Base-by-base conservation (phyloP, 1,140 invertebrate species). In the Drosophila miranda region DNA sequence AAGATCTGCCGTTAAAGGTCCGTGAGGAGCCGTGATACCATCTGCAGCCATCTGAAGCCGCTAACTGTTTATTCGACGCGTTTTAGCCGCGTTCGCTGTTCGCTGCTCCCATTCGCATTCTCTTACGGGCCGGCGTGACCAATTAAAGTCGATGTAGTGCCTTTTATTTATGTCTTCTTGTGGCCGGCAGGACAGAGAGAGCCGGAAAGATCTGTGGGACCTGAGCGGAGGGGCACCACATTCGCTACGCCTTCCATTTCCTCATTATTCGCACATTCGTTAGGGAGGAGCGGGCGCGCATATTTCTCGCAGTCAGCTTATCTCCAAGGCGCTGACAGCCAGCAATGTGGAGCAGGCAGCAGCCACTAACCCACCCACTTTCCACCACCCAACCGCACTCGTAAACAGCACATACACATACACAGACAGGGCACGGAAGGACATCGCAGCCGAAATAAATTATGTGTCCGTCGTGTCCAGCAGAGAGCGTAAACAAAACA, bases 291-390 rank as follows among this genome's bases (percentile, higher is more conserved):
- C 55, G 52, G 48, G 55, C 71, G 34, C 1, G 70, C 81, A 86
- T 84, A 84, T 81, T 84, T 84, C 77, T 86, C 69, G 63, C 77
- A 86, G 81, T 84, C 81, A 81, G 81, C 81, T 84, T 84, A 84
- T 84, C 81, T 84, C 54, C 13, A 42, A 77, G 81, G 77, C 81
- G 81, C 81, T 84, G 81, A 84, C 81, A 84, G 81, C 34, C 81
- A 63, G 81, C 80, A 67, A 81, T 68, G 74, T 66, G 79, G 62
- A n/a, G n/a, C n/a, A n/a, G n/a, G n/a, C n/a, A 58, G 46, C 57
- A 46, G 30, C 50, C 19, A 19, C n/a, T 1, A 1, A 19, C 1
- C 19, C 19, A 52, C 50, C 34, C 34, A 38, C 34, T 38, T 52
- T 30, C 8, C 2, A 55, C 45, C 38, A 16, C 30, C 48, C 48